Evolutionary conservation across 2,113 vertebrate genomes (phyloP).

Genomic region (Onychostoma macrolepis): DNA sequence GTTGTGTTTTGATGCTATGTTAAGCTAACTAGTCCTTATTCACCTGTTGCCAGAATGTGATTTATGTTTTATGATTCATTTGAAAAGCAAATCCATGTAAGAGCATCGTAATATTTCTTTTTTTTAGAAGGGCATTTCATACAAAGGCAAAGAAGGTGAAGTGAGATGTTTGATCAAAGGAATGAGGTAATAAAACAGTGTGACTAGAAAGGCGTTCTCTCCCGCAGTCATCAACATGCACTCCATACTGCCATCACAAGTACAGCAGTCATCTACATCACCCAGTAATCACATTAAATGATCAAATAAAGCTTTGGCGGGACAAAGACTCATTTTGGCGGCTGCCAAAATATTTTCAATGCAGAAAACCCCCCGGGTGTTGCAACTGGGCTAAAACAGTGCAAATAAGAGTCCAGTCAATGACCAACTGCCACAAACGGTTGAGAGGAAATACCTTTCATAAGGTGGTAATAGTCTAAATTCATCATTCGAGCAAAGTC

Average conservation of each 20-base stretch:
- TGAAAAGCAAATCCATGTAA: not conserved
- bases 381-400: not conserved
- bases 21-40: not conserved
- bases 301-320: not conserved
- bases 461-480: not conserved
- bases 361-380: not conserved
- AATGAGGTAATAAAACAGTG: conserved; percentile 2
- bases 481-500: not conserved
- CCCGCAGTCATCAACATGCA: not conserved
- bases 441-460: too few species aligned
- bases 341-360: not conserved
- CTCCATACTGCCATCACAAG: not conserved
- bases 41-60: not conserved
- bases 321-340: not conserved
- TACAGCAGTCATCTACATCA: not conserved
- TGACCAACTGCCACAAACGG: not conserved
- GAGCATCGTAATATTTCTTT: not conserved
- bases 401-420: not conserved
- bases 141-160: not conserved
- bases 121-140: not conserved
- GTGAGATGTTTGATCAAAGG: not conserved
- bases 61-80: not conserved
- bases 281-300: not conserved
- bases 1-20: not conserved
- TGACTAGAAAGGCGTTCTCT: not conserved